Evolutionary conservation across 2,113 vertebrate species (phyloP).

Genomic region (Leptodactylus fuscus): DNA sequence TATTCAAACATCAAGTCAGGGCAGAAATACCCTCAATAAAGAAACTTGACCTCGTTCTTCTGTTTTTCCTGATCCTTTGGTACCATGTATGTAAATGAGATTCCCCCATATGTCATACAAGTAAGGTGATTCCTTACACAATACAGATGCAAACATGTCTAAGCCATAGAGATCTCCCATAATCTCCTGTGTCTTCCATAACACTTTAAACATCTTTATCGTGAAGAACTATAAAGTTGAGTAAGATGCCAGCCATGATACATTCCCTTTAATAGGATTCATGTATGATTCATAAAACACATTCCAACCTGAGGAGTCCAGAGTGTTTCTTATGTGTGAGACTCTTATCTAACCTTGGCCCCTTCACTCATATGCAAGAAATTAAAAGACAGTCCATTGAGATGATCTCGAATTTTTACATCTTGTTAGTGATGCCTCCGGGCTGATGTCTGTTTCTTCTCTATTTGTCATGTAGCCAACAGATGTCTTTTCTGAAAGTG

Average conservation of each 20-base stretch:
- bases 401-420: conserved; percentile 24
- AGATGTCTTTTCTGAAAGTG: conserved; percentile 27
- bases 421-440: conserved; percentile 33
- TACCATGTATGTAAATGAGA: neutral
- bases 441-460: conserved; percentile 36
- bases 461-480: conserved; percentile 24
- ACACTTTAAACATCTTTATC: neutral
- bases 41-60: neutral
- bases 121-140: neutral
- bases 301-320: conserved; percentile 40
- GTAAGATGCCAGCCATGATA: conserved; percentile 1
- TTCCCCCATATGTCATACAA: neutral
- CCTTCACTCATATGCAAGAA: conserved; percentile 32
- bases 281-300: conserved; percentile 23
- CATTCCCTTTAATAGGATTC: conserved; percentile 14
- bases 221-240: conserved; percentile 14
- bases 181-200: neutral
- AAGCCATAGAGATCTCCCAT: neutral
- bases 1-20: no score
- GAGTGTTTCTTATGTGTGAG: conserved; percentile 23
- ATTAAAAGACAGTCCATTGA: conserved; percentile 10
- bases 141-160: neutral
- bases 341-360: conserved; percentile 34
- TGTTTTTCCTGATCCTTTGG: neutral
- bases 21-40: no score